phyloP scores from a whole-genome alignment of 2,888 invertebrate genomes.

The Apodemia zela region DNA sequence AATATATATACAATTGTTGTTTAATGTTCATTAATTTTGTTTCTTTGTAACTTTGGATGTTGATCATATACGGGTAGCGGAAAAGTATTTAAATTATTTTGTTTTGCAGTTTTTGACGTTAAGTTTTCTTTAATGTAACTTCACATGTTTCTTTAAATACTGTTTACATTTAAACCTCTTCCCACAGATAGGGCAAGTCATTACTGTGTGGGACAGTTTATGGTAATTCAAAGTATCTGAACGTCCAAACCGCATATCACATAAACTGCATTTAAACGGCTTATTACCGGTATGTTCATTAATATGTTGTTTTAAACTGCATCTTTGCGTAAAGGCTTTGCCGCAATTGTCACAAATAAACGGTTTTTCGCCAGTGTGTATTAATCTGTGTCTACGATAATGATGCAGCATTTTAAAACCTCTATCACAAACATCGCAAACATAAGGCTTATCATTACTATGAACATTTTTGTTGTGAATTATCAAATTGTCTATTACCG shows the following conservation, averaged over 20 bases:
- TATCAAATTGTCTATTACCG: neutral
- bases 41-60: too few relatives aligned
- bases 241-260: neutral
- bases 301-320: neutral
- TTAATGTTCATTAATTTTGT: too few relatives aligned
- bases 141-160: too few relatives aligned
- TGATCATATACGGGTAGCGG: too few relatives aligned
- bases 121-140: too few relatives aligned
- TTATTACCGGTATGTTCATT: neutral
- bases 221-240: too few relatives aligned
- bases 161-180: too few relatives aligned
- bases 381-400: neutral
- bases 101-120: too few relatives aligned
- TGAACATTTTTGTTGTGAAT: neutral
- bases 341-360: neutral
- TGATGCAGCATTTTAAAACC: neutral
- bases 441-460: neutral
- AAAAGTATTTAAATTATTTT: too few relatives aligned
- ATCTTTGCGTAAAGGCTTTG: neutral
- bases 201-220: too few relatives aligned
- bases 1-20: too few relatives aligned
- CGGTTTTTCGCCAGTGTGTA: neutral
- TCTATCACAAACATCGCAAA: neutral
- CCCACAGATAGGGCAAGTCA: too few relatives aligned
- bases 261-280: neutral